Conservation (phyloP, 2,888 invertebrate genomes). For the Aquatica leii region DNA sequence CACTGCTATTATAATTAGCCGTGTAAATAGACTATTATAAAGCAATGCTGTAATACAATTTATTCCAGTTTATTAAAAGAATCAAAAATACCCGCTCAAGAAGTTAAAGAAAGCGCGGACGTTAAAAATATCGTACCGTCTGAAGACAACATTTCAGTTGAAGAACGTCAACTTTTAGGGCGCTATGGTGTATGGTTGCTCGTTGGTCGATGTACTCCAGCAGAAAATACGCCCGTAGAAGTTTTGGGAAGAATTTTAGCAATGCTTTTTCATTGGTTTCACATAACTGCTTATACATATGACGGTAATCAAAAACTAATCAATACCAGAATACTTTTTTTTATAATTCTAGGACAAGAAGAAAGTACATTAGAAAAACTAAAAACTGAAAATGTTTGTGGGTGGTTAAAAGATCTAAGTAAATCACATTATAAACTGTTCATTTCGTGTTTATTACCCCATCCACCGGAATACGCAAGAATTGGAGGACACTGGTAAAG, state of each 20-base stretch:
- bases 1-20: too few relatives aligned
- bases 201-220: constrained; percentile 89
- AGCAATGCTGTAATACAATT: too few relatives aligned
- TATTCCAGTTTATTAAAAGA: constrained; percentile 81
- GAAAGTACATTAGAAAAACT: constrained; percentile 91
- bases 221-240: constrained; percentile 78
- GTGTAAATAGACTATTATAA: too few relatives aligned
- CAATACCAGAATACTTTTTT: too few relatives aligned
- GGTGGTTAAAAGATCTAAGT: constrained; percentile 88
- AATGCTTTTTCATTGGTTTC: constrained; percentile 99
- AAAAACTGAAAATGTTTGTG: constrained; percentile 91
- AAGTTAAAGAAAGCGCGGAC: constrained; percentile 64
- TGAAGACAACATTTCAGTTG: constrained; percentile 77
- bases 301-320: constrained; percentile 70
- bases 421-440: constrained; percentile 88
- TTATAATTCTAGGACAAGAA: constrained; percentile 65
- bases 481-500: constrained; percentile 94
- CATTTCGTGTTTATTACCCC: constrained; percentile 92
- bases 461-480: constrained; percentile 94
- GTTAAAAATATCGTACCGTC: constrained; percentile 60
- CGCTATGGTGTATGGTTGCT: constrained; percentile 98
- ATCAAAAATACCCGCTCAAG: constrained; percentile 82
- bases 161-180: constrained; percentile 89
- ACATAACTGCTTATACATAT: constrained; percentile 95
- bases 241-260: constrained; percentile 90